phyloP scores from a whole-genome alignment of 2,888 invertebrate species.

The Metacarcinus magister region DNA sequence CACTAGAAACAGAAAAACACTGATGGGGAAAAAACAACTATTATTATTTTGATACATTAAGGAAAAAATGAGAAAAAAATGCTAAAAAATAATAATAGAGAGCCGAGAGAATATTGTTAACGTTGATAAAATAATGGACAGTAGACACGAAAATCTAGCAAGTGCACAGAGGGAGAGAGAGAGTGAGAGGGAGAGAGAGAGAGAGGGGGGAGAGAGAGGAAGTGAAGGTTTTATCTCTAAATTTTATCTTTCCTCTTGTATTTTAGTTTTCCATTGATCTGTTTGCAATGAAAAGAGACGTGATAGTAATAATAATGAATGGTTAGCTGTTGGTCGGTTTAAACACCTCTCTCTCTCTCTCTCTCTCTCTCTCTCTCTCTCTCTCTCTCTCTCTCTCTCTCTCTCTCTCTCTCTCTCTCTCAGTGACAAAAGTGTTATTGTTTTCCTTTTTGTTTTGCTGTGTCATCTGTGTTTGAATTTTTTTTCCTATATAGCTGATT shows the following conservation, averaged over 20 bases:
- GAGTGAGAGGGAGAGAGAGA: constrained; percentile 46
- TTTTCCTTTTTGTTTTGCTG: neutral
- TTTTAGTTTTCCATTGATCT: neutral
- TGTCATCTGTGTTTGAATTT: constrained; percentile 4
- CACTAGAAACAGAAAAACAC: no score
- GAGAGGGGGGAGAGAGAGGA: neutral
- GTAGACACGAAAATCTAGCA: neutral
- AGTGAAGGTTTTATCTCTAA: neutral
- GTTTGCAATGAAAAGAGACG: neutral
- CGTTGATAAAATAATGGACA: neutral
- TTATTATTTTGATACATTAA: no score
- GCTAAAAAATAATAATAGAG: no score
- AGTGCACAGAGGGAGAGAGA: constrained; percentile 27
- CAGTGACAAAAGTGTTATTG: neutral
- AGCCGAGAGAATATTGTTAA: constrained; percentile 32
- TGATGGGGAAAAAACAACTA: no score
- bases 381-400: constrained; percentile 26
- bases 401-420: constrained; percentile 26
- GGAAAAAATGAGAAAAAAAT: no score
- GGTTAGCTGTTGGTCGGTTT: neutral
- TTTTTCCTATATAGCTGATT: constrained; percentile 13
- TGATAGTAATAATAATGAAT: neutral
- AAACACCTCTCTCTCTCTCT: constrained; percentile 26
- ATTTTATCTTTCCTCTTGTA: neutral
- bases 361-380: constrained; percentile 26